These are phyloP conservation scores for Mongoloraphidia duomilia DNA, from an alignment of 2,888 invertebrate species.

Conservation along the genomic window DNA sequence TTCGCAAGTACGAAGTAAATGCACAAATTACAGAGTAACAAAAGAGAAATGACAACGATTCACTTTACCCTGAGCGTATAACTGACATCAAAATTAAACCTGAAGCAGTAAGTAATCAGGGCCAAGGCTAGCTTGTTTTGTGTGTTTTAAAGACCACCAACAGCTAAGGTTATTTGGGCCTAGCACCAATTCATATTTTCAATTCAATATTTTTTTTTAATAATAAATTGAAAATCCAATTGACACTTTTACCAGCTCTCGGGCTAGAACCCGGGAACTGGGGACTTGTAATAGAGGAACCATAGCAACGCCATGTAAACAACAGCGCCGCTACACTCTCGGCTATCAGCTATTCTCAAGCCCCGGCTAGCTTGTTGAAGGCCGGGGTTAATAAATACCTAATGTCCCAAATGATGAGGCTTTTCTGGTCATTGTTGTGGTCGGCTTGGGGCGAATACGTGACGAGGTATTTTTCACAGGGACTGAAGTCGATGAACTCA, in stretches of 20 bases:
- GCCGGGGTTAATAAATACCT: conserved; percentile 31
- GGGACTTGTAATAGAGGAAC: too few relatives aligned
- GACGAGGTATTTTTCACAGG: conserved; percentile 91
- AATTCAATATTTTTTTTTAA: too few relatives aligned
- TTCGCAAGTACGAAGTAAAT: neutral
- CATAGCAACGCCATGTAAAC: too few relatives aligned
- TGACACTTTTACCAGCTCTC: too few relatives aligned
- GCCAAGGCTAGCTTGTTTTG: neutral
- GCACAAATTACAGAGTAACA: neutral
- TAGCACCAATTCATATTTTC: too few relatives aligned
- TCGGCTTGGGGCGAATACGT: conserved; percentile 80
- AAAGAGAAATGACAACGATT: neutral
- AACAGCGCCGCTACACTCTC: too few relatives aligned
- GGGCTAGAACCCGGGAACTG: too few relatives aligned
- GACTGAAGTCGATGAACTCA: conserved; percentile 93
- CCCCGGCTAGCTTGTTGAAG: too few relatives aligned
- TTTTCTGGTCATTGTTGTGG: conserved; percentile 52
- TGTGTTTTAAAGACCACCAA: too few relatives aligned
- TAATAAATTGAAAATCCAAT: too few relatives aligned
- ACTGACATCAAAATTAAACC: conserved; percentile 2
- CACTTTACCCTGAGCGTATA: conserved; percentile 13
- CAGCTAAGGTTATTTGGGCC: too few relatives aligned
- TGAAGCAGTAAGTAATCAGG: neutral
- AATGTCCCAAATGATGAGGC: conserved; percentile 94
- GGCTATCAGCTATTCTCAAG: too few relatives aligned